A percentile compares a stretch with the other conserved stretches of the same genome.
phyloP scores from a whole-genome alignment of 2,888 invertebrate species.

The Synanthedon vespiformis region DNA sequence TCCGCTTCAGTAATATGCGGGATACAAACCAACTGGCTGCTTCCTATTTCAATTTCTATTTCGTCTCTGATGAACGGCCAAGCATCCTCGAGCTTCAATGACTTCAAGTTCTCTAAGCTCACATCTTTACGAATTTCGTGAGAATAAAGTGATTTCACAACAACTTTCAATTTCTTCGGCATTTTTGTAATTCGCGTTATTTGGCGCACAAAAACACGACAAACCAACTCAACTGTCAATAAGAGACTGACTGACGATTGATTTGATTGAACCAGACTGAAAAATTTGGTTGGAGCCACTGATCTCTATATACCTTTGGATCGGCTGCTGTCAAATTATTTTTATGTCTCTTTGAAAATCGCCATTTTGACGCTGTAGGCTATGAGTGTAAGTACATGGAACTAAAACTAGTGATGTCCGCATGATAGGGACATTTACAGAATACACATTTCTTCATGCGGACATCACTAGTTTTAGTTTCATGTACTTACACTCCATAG shows the following conservation, averaged over 20 bases:
- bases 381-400: no score
- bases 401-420: no score
- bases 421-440: no score
- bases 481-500: no score
- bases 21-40: constrained; percentile 59
- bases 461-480: no score
- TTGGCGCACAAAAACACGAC: constrained; percentile 9
- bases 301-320: no score
- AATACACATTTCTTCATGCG: no score
- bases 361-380: no score
- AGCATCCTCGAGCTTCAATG: constrained; percentile 60
- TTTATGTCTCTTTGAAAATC: no score
- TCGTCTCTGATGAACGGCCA: constrained; percentile 68
- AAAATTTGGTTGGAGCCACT: no score
- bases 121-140: constrained; percentile 67
- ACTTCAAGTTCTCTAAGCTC: constrained; percentile 52
- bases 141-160: constrained; percentile 60
- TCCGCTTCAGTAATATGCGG: constrained; percentile 65
- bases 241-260: constrained; percentile 19
- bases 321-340: no score
- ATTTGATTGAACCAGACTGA: not conserved
- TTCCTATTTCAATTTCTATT: constrained; percentile 66
- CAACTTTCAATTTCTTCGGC: constrained; percentile 65
- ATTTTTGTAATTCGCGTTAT: constrained; percentile 21
- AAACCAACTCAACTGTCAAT: constrained; percentile 16